Conservation (phyloP, 2,888 invertebrate species). For the Cantharis flavilabris region DNA sequence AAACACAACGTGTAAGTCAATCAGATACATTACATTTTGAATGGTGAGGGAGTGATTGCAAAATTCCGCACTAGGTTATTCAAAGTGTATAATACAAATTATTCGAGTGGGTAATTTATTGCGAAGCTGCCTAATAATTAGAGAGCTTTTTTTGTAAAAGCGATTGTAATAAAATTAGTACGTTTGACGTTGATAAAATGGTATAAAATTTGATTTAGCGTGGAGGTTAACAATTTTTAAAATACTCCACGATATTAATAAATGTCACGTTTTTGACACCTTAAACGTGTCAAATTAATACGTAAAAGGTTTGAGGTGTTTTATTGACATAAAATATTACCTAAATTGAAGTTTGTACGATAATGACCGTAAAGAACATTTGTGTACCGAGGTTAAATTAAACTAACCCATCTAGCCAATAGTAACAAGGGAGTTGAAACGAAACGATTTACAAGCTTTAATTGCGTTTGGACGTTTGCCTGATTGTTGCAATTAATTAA, state of each 20-base stretch:
- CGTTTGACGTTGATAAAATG: background rate
- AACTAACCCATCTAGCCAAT: conserved; percentile 22
- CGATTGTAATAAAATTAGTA: conserved; percentile 1
- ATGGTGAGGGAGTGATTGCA: no score
- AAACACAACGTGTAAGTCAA: background rate
- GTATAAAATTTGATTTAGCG: background rate
- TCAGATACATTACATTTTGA: no score
- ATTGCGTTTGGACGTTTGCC: conserved; percentile 28
- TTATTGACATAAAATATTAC: background rate
- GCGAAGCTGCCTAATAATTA: background rate
- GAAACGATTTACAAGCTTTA: conserved; percentile 29
- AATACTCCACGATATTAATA: background rate
- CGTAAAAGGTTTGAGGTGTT: background rate
- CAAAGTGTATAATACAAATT: background rate
- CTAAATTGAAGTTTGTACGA: background rate
- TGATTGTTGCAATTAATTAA: conserved; percentile 30
- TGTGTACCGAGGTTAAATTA: conserved; percentile 18
- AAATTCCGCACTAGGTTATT: background rate
- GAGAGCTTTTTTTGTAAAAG: background rate
- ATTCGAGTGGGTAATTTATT: background rate
- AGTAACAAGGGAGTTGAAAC: conserved; percentile 25
- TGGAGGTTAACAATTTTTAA: background rate
- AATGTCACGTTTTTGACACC: background rate
- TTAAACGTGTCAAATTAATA: background rate
- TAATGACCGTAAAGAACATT: background rate